phyloP scores from a whole-genome alignment of 2,113 vertebrate species.

The Pholis gunnellus region DNA sequence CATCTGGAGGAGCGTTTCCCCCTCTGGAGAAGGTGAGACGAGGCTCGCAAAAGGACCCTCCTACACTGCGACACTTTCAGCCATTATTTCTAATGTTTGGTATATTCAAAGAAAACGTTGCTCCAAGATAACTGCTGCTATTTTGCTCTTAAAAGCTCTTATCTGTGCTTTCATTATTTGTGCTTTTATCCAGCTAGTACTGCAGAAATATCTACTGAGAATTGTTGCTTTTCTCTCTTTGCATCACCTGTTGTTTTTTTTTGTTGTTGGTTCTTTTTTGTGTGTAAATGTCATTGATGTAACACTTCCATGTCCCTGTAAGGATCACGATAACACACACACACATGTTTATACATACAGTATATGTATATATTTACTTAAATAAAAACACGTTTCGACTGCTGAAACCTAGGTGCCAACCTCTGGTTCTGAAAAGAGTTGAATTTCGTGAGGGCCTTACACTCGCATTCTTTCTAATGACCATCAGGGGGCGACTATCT shows the following conservation, averaged over 20 bases:
- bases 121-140: background rate
- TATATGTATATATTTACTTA: too few species aligned
- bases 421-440: too few species aligned
- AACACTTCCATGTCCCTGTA: background rate
- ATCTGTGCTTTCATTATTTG: background rate
- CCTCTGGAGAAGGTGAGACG: conserved; percentile 19
- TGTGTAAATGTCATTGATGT: background rate
- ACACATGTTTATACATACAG: too few species aligned
- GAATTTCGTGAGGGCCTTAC: too few species aligned
- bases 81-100: background rate
- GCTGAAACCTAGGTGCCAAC: too few species aligned
- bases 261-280: background rate
- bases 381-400: too few species aligned
- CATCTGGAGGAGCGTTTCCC: conserved; percentile 30
- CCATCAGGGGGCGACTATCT: too few species aligned
- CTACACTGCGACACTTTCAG: background rate
- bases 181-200: background rate
- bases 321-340: background rate
- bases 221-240: background rate
- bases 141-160: background rate
- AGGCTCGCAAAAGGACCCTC: conserved; percentile 1
- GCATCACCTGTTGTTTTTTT: background rate
- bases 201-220: too few species aligned
- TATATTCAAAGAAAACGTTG: background rate
- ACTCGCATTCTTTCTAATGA: too few species aligned